A percentile compares a stretch with the other conserved stretches of the same genome.
Conservation (phyloP, 2,888 invertebrate genomes). For the Hydrotaea cyrtoneurina region DNA sequence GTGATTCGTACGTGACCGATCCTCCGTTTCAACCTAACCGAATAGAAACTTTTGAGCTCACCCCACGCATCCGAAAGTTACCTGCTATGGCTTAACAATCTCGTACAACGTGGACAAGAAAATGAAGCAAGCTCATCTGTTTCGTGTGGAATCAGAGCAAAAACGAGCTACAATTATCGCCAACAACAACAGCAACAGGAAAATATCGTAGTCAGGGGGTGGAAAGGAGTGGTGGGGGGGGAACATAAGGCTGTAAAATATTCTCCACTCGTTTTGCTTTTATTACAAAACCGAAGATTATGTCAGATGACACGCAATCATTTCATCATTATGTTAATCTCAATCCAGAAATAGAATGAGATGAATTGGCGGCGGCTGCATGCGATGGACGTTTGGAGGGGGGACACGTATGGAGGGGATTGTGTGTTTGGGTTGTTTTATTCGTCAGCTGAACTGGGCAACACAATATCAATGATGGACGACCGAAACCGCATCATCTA, state of each 20-base stretch:
- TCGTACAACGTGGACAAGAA: not conserved
- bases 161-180: not conserved
- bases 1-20: no score
- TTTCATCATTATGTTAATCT: slow-evolving; percentile 60
- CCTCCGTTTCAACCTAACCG: no score
- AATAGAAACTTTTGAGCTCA: not conserved
- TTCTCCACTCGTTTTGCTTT: slow-evolving; percentile 39
- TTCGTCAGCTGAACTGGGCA: not conserved
- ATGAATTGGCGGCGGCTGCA: slow-evolving; percentile 27
- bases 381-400: not conserved
- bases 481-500: slow-evolving; percentile 21
- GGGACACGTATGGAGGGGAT: not conserved
- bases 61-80: not conserved
- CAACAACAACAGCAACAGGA: no score
- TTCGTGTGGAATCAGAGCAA: slow-evolving; percentile 31
- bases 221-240: no score
- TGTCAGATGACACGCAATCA: slow-evolving; percentile 69
- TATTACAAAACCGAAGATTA: slow-evolving; percentile 40
- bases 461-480: slow-evolving; percentile 41
- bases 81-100: not conserved
- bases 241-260: slow-evolving; percentile 12
- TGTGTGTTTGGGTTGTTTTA: slow-evolving; percentile 9
- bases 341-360: not conserved
- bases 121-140: slow-evolving; percentile 11
- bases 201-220: no score